phyloP scores from a whole-genome alignment of 2,113 vertebrate species.

The Corynorhinus townsendii region DNA sequence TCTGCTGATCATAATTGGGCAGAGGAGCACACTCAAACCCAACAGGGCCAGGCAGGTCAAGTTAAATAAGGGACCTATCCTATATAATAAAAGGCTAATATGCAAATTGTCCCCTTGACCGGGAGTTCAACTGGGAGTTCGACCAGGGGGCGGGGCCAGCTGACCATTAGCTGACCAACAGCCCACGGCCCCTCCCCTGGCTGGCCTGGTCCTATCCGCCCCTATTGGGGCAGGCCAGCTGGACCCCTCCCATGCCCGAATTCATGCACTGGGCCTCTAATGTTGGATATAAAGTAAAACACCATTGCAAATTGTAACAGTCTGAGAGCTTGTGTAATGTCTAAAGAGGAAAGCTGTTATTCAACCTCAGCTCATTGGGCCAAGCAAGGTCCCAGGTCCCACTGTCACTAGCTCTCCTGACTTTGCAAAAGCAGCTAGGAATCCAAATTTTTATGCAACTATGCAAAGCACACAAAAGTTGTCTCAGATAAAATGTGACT shows the following conservation, averaged over 20 bases:
- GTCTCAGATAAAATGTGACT: neutral
- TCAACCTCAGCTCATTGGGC: neutral
- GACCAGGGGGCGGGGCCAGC: too few species aligned
- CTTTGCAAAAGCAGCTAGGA: neutral
- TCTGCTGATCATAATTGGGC: neutral
- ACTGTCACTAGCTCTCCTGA: neutral
- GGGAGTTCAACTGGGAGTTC: too few species aligned
- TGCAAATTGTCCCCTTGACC: too few species aligned
- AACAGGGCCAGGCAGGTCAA: neutral
- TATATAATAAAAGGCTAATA: too few species aligned
- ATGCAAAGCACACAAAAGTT: neutral
- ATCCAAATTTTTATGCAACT: neutral
- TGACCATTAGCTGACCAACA: too few species aligned
- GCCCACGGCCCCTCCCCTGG: too few species aligned
- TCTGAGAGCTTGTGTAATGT: accelerated
- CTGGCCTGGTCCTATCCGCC: too few species aligned
- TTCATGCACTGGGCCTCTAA: too few species aligned
- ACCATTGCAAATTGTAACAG: neutral
- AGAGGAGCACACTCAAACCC: neutral
- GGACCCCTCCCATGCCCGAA: too few species aligned
- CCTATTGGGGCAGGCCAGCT: too few species aligned
- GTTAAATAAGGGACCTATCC: neutral
- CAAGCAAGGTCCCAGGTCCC: neutral
- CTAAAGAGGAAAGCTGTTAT: neutral
- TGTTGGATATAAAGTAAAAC: neutral